Percentiles rank a stretch among this genome's conserved stretches.
Evolutionary conservation across 2,888 invertebrate species (phyloP).

Genomic region (Folsomia manolachei): DNA sequence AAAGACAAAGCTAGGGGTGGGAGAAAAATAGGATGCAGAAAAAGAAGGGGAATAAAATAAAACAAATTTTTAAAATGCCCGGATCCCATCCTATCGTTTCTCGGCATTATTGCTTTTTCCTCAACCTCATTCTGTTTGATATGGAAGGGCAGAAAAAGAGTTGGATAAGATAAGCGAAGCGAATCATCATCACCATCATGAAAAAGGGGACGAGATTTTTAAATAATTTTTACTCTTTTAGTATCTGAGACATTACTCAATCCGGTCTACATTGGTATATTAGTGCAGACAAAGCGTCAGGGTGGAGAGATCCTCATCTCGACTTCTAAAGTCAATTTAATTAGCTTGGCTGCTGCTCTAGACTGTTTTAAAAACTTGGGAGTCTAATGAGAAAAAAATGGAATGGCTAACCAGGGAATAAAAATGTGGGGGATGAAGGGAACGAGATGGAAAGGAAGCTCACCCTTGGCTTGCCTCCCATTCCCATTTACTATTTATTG

Average conservation of each 20-base stretch:
- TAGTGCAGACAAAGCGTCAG: too few relatives aligned
- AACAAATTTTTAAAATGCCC: constrained; percentile 47
- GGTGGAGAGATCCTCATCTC: neutral
- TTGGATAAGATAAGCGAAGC: constrained; percentile 11
- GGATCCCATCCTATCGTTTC: constrained; percentile 20
- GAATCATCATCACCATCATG: neutral
- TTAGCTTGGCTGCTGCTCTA: neutral
- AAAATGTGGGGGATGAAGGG: constrained; percentile 4
- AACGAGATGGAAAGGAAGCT: neutral
- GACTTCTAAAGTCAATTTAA: neutral
- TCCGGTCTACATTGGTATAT: neutral
- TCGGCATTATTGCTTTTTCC: constrained; percentile 28
- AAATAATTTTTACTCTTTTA: constrained; percentile 5
- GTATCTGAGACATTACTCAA: neutral
- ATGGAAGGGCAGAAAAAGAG: neutral
- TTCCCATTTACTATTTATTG: constrained; percentile 17
- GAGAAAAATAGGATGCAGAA: constrained; percentile 49
- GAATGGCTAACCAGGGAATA: constrained; percentile 18
- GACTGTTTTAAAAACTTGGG: neutral
- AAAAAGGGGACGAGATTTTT: neutral
- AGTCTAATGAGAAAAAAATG: constrained; percentile 21
- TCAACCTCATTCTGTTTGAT: constrained; percentile 10
- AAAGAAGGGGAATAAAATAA: constrained; percentile 50
- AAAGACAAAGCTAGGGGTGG: constrained; percentile 39
- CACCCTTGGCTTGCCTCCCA: too few relatives aligned